A percentile compares a stretch with the other conserved stretches of the same genome.
These are phyloP conservation scores for Megaleporinus macrocephalus DNA, from an alignment of 2,113 vertebrate genomes.

Conservation along the genomic window DNA sequence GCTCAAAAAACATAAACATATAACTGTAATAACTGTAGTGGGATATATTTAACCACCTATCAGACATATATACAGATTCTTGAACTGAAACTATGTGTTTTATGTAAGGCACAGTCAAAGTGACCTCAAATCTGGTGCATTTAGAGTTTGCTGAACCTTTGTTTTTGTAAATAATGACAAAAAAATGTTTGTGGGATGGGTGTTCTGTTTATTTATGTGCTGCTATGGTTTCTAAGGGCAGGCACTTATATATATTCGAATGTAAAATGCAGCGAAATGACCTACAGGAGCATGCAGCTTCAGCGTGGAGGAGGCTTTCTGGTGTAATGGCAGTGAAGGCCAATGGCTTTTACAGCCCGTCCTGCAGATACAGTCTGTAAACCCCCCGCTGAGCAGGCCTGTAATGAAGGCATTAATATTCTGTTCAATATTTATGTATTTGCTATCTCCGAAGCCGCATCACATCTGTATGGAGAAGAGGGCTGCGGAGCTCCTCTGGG, in stretches of 20 bases:
- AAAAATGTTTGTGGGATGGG: too few relatives aligned
- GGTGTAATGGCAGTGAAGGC: constrained; percentile 26
- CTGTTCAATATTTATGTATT: constrained; percentile 84
- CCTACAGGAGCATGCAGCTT: not conserved
- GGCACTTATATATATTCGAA: not conserved
- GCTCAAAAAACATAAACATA: too few relatives aligned
- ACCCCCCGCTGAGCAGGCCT: constrained; percentile 69
- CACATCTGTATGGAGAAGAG: constrained; percentile 60
- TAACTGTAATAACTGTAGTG: too few relatives aligned
- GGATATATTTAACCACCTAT: too few relatives aligned
- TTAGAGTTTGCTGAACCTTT: not conserved
- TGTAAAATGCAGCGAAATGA: not conserved
- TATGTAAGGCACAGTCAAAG: too few relatives aligned
- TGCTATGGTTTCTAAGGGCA: not conserved
- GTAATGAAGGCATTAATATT: constrained; percentile 82
- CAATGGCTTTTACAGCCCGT: constrained; percentile 23
- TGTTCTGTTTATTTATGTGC: not conserved
- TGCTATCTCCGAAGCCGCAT: constrained; percentile 60
- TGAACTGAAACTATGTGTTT: not conserved
- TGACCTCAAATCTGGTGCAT: not conserved
- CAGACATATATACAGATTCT: not conserved
- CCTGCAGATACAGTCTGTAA: constrained; percentile 48
- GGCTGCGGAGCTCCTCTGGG: constrained; percentile 51
- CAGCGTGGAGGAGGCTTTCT: not conserved
- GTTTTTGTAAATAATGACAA: too few relatives aligned